A percentile compares a stretch with the other conserved stretches of the same genome.
Evolutionary conservation across 2,888 invertebrate genomes (phyloP).

Genomic region (Fabriciana adippe): DNA sequence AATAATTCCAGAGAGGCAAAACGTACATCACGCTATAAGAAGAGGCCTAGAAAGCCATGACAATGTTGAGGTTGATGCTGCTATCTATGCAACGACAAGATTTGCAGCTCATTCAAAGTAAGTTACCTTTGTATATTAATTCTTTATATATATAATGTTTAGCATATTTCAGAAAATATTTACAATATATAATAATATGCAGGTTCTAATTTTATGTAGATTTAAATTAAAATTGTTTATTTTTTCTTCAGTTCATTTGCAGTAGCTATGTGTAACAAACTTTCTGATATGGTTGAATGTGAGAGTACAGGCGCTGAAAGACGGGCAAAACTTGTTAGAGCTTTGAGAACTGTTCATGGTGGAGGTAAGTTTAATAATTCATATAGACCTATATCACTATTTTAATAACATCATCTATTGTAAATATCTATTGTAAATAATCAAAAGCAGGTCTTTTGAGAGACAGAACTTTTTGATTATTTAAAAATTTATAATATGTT

Average conservation of each 20-base stretch:
- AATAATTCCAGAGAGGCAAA: slow-evolving; percentile 96
- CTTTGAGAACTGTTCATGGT: slow-evolving; percentile 96
- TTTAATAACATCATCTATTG: too few species aligned
- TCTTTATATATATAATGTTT: too few species aligned
- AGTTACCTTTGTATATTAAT: slow-evolving; percentile 41
- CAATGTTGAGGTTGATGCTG: slow-evolving; percentile 97
- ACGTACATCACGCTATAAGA: slow-evolving; percentile 97
- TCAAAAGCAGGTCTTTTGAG: too few species aligned
- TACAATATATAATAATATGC: background rate
- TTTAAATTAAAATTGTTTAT: background rate
- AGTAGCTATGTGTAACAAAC: slow-evolving; percentile 96
- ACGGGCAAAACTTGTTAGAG: slow-evolving; percentile 94
- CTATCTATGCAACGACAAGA: slow-evolving; percentile 96
- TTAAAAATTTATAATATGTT: background rate
- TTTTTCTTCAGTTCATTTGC: slow-evolving; percentile 90
- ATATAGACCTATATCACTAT: background rate
- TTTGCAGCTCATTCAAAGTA: slow-evolving; percentile 97
- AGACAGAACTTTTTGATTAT: too few species aligned
- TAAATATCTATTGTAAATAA: too few species aligned
- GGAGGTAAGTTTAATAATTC: slow-evolving; percentile 64
- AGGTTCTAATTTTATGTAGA: background rate
- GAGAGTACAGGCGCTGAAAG: slow-evolving; percentile 95
- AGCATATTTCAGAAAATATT: background rate
- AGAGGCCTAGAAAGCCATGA: slow-evolving; percentile 96
- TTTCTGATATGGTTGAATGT: slow-evolving; percentile 97